Evolutionary conservation across 2,113 vertebrate genomes (phyloP).

Genomic region (Colinus virginianus): DNA sequence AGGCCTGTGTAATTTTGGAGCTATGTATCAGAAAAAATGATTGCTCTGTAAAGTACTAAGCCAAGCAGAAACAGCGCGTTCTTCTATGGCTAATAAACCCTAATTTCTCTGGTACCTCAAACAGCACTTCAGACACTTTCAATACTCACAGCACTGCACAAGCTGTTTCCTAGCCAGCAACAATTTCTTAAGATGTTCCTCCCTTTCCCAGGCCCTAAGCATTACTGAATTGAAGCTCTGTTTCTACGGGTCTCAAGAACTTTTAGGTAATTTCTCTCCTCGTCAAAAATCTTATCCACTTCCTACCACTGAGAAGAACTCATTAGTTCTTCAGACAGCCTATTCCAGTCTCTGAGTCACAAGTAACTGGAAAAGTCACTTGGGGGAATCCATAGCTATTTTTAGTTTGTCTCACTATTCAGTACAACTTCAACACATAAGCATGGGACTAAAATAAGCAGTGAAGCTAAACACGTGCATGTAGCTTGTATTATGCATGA

Average conservation of each 20-base stretch:
- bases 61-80: slow-evolving; percentile 22
- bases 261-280: background rate
- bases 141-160: background rate
- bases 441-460: background rate
- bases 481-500: background rate
- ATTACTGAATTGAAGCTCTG: background rate
- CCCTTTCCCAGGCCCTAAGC: background rate
- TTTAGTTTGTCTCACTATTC: slow-evolving; percentile 12
- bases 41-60: background rate
- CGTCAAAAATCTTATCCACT: background rate
- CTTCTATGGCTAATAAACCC: slow-evolving; percentile 6
- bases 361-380: slow-evolving; percentile 1
- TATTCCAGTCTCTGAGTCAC: slow-evolving; percentile 37
- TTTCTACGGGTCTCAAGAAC: background rate
- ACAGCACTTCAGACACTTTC: background rate
- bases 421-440: background rate
- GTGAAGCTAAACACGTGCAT: background rate
- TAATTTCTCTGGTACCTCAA: slow-evolving; percentile 3
- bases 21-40: slow-evolving; percentile 29
- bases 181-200: background rate
- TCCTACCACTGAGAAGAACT: background rate
- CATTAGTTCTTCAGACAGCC: slow-evolving; percentile 8
- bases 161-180: background rate
- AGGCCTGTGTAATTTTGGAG: slow-evolving; percentile 31
- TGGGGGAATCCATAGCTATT: background rate